Evolutionary conservation across 2,797 vertebrate genomes (phyloP), one percentile per base, ranked within the genome.

Genomic region (Bovichtus diacanthus): DNA sequence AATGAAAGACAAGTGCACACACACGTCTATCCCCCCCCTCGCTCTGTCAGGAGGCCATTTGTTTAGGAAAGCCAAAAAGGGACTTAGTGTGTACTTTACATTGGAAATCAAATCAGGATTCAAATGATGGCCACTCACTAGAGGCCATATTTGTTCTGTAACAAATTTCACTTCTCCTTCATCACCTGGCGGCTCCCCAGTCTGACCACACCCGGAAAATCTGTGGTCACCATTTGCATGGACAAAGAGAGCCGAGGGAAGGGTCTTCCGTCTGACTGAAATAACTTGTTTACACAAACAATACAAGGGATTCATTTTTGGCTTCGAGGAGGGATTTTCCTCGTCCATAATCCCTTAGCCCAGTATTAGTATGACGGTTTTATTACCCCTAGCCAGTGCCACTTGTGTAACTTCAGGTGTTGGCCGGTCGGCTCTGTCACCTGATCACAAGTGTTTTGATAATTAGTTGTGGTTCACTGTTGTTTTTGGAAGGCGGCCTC

Each of bases 81-180:
- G 94, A 94, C 86, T 90, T 89, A 60, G 84, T 88, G 92, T 92
- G 90, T 93, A 90, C 74, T 94, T 95, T 94, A 95, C 94, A 95
- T 95, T 91, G 91, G 87, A 67, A 95, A 90, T 91, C 94, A 96
- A 96, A 96, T 94, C 61, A 94, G 92, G 67, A 95, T 95, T 95
- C 95, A 95, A 95, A 95, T 93, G 71, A 88, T n/a, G 74, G 78
- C 50, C 84, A 91, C 93, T 92, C 90, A 82, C 87, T 85, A 81
- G 86, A 84, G 69, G 81, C 87, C 87, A 87, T 89, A 92, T 94
- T 94, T 90, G 80, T 92, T 89, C 93, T 95, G 95, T 95, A 94
- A 90, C 94, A 94, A 94, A 93, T 93, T 94, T 86, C 73, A 85
- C 82, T 84, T 88, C 87, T 92, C 84, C 89, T 90, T 86, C 85